Evolutionary conservation across 2,888 invertebrate genomes (phyloP), one percentile per base, ranked within the genome.

Genomic region (Pandemis cinnamomeana): DNA sequence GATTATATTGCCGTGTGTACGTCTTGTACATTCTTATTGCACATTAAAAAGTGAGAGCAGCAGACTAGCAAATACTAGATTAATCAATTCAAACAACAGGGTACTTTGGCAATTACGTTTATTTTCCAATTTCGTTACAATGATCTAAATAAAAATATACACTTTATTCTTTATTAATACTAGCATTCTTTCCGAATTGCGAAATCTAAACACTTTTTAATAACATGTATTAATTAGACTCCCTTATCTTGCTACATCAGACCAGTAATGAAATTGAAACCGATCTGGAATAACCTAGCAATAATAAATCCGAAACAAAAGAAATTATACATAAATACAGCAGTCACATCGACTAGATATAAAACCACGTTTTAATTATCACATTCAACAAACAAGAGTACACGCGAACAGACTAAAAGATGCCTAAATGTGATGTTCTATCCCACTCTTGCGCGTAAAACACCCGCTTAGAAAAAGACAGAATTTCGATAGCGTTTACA

Each of bases 41-140:
- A 36, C 27, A 36, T 36, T 36, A 36, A 36, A 20, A 36, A 36
- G 27, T 36, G 1, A 36, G 27, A 36, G 27, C 4, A 36, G 27
- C 2, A 4, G 27, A 36, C 27, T 36, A 36, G 3, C 27, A 36
- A 36, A 36, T 36, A 2, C 27, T 36, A 4, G 27, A 36, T 36
- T 36, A 36, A 36, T 46, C 46, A 46, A 46, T 11, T 46, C 11
- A 81, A 82, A 86, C 80, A 81, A 82, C 77, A 77, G 44, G 42
- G 67, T 80, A 86, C 87, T 88, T 89, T 89, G 89, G 88, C 88
- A 88, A 86, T 84, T 83, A 81, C 84, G 79, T 88, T 88, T 87
- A 87, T 87, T 87, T 83, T 83, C 83, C 84, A 84, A 83, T 83
- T 85, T 82, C 78, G 77, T 83, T 84, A 81, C 83, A 77, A 79